Evolutionary conservation across 2,113 vertebrate genomes (phyloP).

Genomic region (Cebidichthys violaceus): DNA sequence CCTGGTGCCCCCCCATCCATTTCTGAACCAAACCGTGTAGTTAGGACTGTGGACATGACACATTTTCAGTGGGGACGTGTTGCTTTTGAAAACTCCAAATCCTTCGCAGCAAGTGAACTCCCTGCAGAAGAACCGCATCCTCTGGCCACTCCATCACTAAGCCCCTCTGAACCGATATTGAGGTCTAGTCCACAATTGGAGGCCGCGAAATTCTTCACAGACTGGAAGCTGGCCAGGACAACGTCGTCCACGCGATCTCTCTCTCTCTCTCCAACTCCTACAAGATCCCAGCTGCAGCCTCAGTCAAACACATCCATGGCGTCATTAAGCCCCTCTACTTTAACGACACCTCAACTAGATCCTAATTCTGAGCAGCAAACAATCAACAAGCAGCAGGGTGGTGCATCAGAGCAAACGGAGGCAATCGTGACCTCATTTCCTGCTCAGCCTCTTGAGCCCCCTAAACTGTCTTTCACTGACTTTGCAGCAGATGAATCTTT

Average conservation of each 20-base stretch:
- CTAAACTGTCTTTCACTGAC: slow-evolving; percentile 37
- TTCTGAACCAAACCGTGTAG: slow-evolving; percentile 47
- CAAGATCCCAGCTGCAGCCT: slow-evolving; percentile 30
- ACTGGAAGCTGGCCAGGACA: slow-evolving; percentile 44
- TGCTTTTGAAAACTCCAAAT: slow-evolving; percentile 49
- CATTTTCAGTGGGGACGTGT: slow-evolving; percentile 4
- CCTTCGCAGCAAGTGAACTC: slow-evolving; percentile 30
- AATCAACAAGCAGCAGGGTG: slow-evolving; percentile 19
- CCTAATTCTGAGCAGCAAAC: slow-evolving; percentile 29
- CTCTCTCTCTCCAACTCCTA: slow-evolving; percentile 22
- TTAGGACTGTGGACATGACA: slow-evolving; percentile 29
- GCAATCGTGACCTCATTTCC: slow-evolving; percentile 33
- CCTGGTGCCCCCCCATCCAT: slow-evolving; percentile 52
- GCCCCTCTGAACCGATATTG: slow-evolving; percentile 31
- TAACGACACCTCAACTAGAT: slow-evolving; percentile 33
- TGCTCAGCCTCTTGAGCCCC: slow-evolving; percentile 35
- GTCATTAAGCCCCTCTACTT: slow-evolving; percentile 34
- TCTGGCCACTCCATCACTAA: slow-evolving; percentile 49
- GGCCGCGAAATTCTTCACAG: slow-evolving; percentile 43
- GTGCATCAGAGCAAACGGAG: slow-evolving; percentile 20
- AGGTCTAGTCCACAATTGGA: slow-evolving; percentile 25
- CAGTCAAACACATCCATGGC: slow-evolving; percentile 42
- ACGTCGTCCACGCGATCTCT: slow-evolving; percentile 41
- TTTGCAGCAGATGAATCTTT: slow-evolving; percentile 30
- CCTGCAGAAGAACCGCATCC: slow-evolving; percentile 32